Percentiles rank a stretch among this genome's conserved stretches.
phyloP scores from a whole-genome alignment of 2,113 vertebrate species.

The Eleginops maclovinus region DNA sequence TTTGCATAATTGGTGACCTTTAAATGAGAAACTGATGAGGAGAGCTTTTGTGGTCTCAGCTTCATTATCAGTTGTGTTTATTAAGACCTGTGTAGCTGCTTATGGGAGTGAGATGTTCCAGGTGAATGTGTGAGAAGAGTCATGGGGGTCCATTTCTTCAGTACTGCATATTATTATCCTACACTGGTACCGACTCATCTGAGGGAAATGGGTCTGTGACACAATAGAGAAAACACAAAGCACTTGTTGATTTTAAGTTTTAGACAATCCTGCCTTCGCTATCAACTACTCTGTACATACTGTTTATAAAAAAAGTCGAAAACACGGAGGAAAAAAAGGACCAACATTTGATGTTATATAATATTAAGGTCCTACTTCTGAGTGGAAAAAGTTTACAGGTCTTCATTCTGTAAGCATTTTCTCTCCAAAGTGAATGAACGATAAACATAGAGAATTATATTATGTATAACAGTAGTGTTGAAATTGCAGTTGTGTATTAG shows the following conservation, averaged over 20 bases:
- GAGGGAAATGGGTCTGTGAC: slow-evolving; percentile 31
- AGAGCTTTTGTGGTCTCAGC: slow-evolving; percentile 20
- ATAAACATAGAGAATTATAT: slow-evolving; percentile 78
- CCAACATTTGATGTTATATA: slow-evolving; percentile 70
- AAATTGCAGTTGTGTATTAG: slow-evolving; percentile 84
- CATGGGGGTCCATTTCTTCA: slow-evolving; percentile 38
- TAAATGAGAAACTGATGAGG: not conserved
- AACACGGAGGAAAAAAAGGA: slow-evolving; percentile 36
- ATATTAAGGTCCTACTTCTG: slow-evolving; percentile 65
- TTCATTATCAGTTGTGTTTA: slow-evolving; percentile 17
- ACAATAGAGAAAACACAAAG: slow-evolving; percentile 66
- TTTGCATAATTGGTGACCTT: no score
- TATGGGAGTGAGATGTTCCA: slow-evolving; percentile 31
- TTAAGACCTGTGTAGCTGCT: slow-evolving; percentile 33
- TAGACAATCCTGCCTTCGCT: slow-evolving; percentile 81
- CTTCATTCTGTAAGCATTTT: slow-evolving; percentile 70
- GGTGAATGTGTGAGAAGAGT: slow-evolving; percentile 23
- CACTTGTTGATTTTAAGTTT: slow-evolving; percentile 77
- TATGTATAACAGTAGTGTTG: slow-evolving; percentile 82
- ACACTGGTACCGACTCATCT: slow-evolving; percentile 24
- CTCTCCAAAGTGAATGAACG: slow-evolving; percentile 75
- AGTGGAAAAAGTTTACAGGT: slow-evolving; percentile 70
- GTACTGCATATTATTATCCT: slow-evolving; percentile 28
- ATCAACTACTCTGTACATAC: slow-evolving; percentile 76
- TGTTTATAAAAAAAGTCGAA: slow-evolving; percentile 60